Base-by-base conservation (phyloP, 2,113 vertebrate species). In the Gobiocypris rarus region DNA sequence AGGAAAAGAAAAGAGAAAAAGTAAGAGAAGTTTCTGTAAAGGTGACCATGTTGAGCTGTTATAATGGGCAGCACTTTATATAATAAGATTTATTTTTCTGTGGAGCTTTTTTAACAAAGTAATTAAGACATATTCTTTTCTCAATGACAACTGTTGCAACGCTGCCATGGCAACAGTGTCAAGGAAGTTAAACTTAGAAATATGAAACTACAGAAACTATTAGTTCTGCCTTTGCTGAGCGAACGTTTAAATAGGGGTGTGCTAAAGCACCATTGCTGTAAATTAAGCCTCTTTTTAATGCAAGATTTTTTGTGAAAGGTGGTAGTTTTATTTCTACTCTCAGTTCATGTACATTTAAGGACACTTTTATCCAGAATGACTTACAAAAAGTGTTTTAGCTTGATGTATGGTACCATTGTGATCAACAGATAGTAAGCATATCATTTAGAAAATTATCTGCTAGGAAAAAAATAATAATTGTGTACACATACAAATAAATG, bases 41-140 rank as follows among this genome's bases (percentile, higher is more conserved):
- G 87, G 82, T 88, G 84, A 88, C 50, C 45, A 22, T 85, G 76
- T 86, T 82, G 79, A 67, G 71, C 74, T 84, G 52, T 82, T 87
- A 78, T 75, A 77, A 50, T 11, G 15, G 52, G 80, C 74, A 84
- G 43, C 19, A 61, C 48, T 82, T 84, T 75, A 83, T 82, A 70
- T 84, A 88, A 88, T 84, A 65, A 82, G 63, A 78, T 59, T 76
- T 85, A 79, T 88, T 43, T 67, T 81, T 67, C 76, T 56, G 28
- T 52, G 83, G 76, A 76, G 73, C 81, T 87, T 85, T n/a, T 89
- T 89, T 87, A 86, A 87, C 81, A 85, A 87, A 85, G 85, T 88
- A 88, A 89, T 89, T 87, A 89, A 82, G 84, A 86, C 73, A 19
- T 86, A 88, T 88, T 88, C 84, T 88, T 84, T 86, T 86, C 87